These are phyloP conservation scores for Cichladusa arquata DNA, from an alignment of 2,113 vertebrate genomes.

Conservation along the genomic window DNA sequence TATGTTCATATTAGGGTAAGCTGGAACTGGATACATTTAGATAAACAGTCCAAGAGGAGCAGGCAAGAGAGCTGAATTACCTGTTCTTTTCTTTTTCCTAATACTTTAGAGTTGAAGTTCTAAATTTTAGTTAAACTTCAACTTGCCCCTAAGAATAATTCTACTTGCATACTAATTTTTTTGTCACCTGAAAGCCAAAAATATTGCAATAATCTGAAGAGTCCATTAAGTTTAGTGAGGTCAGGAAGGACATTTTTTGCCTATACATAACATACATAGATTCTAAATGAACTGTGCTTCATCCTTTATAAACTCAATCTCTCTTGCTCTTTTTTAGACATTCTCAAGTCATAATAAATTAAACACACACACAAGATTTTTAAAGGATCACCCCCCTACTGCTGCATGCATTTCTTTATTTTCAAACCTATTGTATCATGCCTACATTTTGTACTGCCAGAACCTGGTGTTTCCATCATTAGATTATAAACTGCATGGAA, in stretches of 20 bases:
- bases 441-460: neutral
- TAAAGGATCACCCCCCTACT: neutral
- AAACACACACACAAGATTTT: neutral
- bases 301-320: neutral
- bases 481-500: neutral
- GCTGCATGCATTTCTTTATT: neutral
- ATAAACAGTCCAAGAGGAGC: neutral
- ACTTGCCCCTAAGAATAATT: neutral
- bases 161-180: neutral
- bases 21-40: neutral
- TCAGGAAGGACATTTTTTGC: neutral
- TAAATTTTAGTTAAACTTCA: neutral
- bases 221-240: neutral
- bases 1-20: neutral
- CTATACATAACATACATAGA: neutral
- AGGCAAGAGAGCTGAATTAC: neutral
- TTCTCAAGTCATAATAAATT: neutral
- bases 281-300: neutral
- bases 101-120: fast-evolving
- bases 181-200: neutral
- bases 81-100: neutral
- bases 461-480: neutral
- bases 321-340: neutral
- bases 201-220: neutral
- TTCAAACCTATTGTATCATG: neutral